These are phyloP conservation scores for Coecobrya sp. DNA, from an alignment of 2,888 invertebrate genomes.

Conservation along the genomic window DNA sequence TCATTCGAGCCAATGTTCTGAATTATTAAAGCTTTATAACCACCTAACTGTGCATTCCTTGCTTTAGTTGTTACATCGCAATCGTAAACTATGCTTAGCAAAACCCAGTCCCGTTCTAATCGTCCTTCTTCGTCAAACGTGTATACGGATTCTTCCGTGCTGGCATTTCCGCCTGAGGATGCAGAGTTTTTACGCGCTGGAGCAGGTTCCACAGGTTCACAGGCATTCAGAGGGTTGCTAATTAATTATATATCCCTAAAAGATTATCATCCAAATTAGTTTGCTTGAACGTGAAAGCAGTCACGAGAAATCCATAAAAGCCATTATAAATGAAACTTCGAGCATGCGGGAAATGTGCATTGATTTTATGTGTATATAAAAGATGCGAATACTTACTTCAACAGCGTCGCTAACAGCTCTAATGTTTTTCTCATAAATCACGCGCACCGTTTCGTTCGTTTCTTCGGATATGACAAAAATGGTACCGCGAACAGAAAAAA, in stretches of 20 bases:
- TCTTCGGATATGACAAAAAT: constrained; percentile 80
- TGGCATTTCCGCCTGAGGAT: constrained; percentile 42
- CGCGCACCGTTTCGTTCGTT: constrained; percentile 82
- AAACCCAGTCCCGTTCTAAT: constrained; percentile 74
- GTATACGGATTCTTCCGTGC: constrained; percentile 67
- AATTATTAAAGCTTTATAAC: constrained; percentile 83
- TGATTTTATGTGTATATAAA: no score
- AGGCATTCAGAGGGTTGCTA: constrained; percentile 78
- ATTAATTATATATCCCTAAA: constrained; percentile 79
- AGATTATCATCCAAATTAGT: background rate
- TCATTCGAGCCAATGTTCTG: constrained; percentile 80
- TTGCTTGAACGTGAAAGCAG: background rate
- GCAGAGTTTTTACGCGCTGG: constrained; percentile 60
- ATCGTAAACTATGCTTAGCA: constrained; percentile 79
- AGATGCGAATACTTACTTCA: constrained; percentile 82
- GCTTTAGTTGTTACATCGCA: constrained; percentile 83
- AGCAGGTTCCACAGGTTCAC: constrained; percentile 75
- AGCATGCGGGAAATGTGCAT: no score
- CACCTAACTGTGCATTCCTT: constrained; percentile 80
- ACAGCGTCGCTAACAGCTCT: constrained; percentile 82
- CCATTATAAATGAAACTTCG: no score
- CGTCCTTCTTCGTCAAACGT: constrained; percentile 72
- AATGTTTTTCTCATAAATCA: constrained; percentile 82
- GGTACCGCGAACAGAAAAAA: constrained; percentile 69
- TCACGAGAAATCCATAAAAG: background rate